phyloP scores from a whole-genome alignment of 2,888 invertebrate genomes.

The Torymus auratus region DNA sequence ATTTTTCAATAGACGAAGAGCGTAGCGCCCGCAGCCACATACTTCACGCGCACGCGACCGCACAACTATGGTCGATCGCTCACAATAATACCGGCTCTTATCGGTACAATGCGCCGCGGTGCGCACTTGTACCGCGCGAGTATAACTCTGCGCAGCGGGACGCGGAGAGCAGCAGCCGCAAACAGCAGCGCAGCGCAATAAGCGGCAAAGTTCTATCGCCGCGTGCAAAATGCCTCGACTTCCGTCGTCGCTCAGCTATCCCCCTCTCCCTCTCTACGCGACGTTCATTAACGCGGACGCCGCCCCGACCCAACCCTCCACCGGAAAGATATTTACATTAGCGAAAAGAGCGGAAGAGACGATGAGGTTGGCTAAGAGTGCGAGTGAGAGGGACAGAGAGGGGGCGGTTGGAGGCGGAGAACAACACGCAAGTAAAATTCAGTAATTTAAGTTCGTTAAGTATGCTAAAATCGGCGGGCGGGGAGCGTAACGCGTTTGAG shows the following conservation, averaged over 20 bases:
- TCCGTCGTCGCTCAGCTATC: neutral
- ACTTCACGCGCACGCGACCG: no score
- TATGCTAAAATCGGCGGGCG: constrained; percentile 50
- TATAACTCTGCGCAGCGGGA: no score
- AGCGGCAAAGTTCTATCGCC: no score
- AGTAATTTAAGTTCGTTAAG: constrained; percentile 55
- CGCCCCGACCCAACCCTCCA: neutral
- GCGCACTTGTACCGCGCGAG: neutral
- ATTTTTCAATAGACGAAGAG: no score
- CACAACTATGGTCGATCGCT: no score
- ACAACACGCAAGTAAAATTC: constrained; percentile 45
- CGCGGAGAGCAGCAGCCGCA: neutral
- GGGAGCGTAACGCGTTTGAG: neutral
- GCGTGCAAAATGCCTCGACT: neutral
- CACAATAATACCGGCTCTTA: no score
- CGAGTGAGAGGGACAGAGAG: neutral
- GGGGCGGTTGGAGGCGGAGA: neutral
- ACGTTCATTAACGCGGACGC: constrained; percentile 43
- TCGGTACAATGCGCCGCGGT: no score
- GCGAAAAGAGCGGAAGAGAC: constrained; percentile 37
- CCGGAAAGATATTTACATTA: constrained; percentile 49
- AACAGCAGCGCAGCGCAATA: constrained; percentile 9
- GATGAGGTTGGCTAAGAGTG: neutral
- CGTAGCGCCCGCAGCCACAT: no score
- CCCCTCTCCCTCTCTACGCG: neutral